These are phyloP conservation scores for Hydriomena furcata DNA, from an alignment of 2,888 invertebrate genomes.

Conservation along the genomic window DNA sequence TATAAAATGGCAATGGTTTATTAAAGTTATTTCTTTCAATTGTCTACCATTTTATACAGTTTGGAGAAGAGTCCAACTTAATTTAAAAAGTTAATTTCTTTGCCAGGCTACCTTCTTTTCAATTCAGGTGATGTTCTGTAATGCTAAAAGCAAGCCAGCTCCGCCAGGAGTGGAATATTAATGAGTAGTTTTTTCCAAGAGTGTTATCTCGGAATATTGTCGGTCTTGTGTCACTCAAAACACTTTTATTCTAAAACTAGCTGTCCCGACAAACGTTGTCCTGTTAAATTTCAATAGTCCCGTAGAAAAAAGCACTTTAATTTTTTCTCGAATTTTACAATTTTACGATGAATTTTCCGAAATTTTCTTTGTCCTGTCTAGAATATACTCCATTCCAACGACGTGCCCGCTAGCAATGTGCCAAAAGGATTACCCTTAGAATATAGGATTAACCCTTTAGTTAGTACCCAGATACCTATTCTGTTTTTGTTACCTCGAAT, in stretches of 20 bases:
- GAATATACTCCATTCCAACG: too few relatives aligned
- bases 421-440: too few relatives aligned
- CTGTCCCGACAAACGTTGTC: too few relatives aligned
- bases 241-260: neutral
- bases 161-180: constrained; percentile 57
- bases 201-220: constrained; percentile 42
- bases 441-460: too few relatives aligned
- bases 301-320: too few relatives aligned
- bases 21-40: constrained; percentile 11
- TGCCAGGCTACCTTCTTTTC: constrained; percentile 47
- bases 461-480: too few relatives aligned
- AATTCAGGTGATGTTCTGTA: constrained; percentile 58
- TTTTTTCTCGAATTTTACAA: too few relatives aligned
- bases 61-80: constrained; percentile 37
- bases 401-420: too few relatives aligned
- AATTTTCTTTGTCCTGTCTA: too few relatives aligned
- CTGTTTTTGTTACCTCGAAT: too few relatives aligned
- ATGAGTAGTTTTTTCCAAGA: constrained; percentile 63
- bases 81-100: constrained; percentile 56
- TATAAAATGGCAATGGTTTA: neutral
- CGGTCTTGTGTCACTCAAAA: constrained; percentile 1
- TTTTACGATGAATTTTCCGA: too few relatives aligned
- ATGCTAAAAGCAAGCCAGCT: constrained; percentile 57
- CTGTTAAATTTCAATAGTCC: too few relatives aligned
- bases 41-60: constrained; percentile 24